Base-by-base conservation (phyloP, 1,140 invertebrate genomes). In the Araneus ventricosus region DNA sequence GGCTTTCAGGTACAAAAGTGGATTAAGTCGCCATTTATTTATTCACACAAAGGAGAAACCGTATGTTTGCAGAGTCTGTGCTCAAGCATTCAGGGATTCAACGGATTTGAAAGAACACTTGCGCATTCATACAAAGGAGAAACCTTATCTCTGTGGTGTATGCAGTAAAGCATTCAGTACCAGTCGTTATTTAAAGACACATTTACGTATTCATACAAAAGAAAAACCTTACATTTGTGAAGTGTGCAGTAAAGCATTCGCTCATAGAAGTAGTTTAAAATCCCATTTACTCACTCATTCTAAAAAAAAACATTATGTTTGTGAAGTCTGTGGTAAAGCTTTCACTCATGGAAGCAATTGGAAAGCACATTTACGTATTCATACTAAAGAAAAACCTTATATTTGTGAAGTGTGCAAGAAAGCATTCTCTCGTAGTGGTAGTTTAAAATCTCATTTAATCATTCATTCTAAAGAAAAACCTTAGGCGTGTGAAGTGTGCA, bases 371-470 rank as follows among this genome's bases (percentile, higher is more conserved):
- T 37, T 75, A 14, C 70, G n/a, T 30, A 14, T 75, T 27, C 70
- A 75, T 37, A 30, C 70, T 14, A 37, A 75, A 30, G 70, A 75
- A 75, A 75, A 75, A 5, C 70, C 70, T 75, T 75, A 75, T 75
- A n/a, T 14, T 75, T 75, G 70, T 75, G 70, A 75, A 75, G 4
- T 75, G 8, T 75, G 70, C 70, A 75, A 75, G 4, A 75, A 75
- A 75, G 70, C 70, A 5, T 75, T 75, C 24, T 75, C 27, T 75
- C 70, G n/a, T n/a, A 75, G 34, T 27, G 70, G 22, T n/a, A 14
- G 27, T 37, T 37, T 75, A 10, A 27, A 22, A 75, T 30, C n/a
- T n/a, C 70, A 75, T 75, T 30, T 27, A 14, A 14, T 22, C 24
- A 75, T 37, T 30, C 70, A 75, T 37, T 14, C 70, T 8, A 30